phyloP scores from a whole-genome alignment of 2,113 vertebrate species.

The Pardalotus punctatus region DNA sequence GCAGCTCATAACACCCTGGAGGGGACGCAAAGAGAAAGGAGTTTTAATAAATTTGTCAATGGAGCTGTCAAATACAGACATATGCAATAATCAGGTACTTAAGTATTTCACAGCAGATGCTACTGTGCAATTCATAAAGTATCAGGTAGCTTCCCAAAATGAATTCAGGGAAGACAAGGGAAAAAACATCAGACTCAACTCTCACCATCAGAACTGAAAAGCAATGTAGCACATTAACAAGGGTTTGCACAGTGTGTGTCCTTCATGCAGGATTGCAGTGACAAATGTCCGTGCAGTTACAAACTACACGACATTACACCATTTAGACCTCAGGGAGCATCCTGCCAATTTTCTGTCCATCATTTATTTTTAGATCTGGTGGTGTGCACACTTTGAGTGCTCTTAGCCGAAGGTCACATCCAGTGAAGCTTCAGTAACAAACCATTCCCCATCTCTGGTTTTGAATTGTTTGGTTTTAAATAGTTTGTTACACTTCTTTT shows the following conservation, averaged over 20 bases:
- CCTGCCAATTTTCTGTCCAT: constrained; percentile 57
- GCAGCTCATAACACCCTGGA: background rate
- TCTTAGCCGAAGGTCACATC: constrained; percentile 56
- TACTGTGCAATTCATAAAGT: constrained; percentile 5
- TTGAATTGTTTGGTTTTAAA: constrained; percentile 37
- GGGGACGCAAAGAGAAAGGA: background rate
- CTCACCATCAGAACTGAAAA: background rate
- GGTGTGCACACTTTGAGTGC: background rate
- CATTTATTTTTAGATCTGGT: constrained; percentile 47
- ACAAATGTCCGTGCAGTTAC: constrained; percentile 50
- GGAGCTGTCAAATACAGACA: constrained; percentile 3
- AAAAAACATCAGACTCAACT: background rate
- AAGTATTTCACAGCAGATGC: constrained; percentile 27
- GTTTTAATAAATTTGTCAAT: constrained; percentile 26
- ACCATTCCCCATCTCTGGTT: background rate
- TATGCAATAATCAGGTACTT: constrained; percentile 4
- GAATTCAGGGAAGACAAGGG: background rate
- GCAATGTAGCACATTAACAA: constrained; percentile 36
- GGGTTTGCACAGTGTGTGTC: constrained; percentile 49
- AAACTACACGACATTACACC: constrained; percentile 20
- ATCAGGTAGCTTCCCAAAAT: constrained; percentile 30
- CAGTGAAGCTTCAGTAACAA: constrained; percentile 27
- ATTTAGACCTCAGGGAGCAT: constrained; percentile 37
- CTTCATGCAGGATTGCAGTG: constrained; percentile 37
- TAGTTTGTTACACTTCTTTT: constrained; percentile 39